Conservation (phyloP, 2,113 vertebrate species). For the Polyodon spathula region DNA sequence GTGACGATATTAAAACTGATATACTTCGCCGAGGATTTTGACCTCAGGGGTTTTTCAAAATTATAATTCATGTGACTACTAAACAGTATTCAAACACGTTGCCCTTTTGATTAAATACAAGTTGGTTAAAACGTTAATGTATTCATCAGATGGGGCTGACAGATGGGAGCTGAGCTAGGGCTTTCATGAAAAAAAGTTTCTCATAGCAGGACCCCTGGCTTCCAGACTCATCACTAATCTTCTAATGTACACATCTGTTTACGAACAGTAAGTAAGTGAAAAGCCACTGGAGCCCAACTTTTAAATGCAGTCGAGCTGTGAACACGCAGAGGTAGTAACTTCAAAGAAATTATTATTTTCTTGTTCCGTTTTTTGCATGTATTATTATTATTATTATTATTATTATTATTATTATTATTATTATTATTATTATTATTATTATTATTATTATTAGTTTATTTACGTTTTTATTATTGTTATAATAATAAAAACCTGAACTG, state of each 20-base stretch:
- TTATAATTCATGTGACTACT: not conserved
- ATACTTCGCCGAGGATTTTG: not conserved
- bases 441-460: not conserved
- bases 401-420: not conserved
- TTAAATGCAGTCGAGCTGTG: not conserved
- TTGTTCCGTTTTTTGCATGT: not conserved
- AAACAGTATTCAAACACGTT: slow-evolving; percentile 5
- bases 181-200: slow-evolving; percentile 31
- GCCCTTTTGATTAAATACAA: slow-evolving; percentile 9
- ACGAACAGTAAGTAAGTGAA: slow-evolving; percentile 4
- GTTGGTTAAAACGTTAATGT: slow-evolving; percentile 24
- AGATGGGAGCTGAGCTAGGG: slow-evolving; percentile 46
- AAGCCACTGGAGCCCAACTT: not conserved
- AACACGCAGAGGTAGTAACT: not conserved
- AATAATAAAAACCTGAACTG: not conserved
- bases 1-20: not conserved
- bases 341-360: not conserved
- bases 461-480: no score
- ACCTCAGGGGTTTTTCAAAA: not conserved
- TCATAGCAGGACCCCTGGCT: slow-evolving; percentile 30
- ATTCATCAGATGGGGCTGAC: slow-evolving; percentile 35
- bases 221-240: slow-evolving; percentile 14
- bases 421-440: not conserved
- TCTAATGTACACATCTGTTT: slow-evolving; percentile 15
- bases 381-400: no score